Evolutionary conservation across 2,888 invertebrate species (phyloP).

Genomic region (Lagria hirta): DNA sequence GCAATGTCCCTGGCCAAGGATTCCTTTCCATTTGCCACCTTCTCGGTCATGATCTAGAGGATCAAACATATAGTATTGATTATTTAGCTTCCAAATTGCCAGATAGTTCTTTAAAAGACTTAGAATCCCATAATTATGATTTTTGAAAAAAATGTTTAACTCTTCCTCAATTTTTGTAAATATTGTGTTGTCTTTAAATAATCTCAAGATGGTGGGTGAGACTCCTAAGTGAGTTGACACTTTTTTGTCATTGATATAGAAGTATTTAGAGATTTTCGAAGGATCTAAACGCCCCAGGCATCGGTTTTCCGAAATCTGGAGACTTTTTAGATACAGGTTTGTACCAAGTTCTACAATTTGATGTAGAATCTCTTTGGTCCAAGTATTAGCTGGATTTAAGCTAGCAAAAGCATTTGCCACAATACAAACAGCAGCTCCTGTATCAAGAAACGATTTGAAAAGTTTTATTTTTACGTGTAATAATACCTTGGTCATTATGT

Average conservation of each 20-base stretch:
- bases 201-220: constrained; percentile 26
- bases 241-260: constrained; percentile 40
- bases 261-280: constrained; percentile 39
- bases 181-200: constrained; percentile 21
- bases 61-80: constrained; percentile 44
- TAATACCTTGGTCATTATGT: constrained; percentile 42
- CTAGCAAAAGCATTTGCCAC: constrained; percentile 60
- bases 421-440: constrained; percentile 59
- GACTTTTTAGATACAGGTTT: constrained; percentile 52
- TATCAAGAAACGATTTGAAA: constrained; percentile 12
- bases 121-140: constrained; percentile 42
- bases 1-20: constrained; percentile 38
- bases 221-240: constrained; percentile 42
- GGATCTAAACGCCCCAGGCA: constrained; percentile 37
- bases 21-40: constrained; percentile 44
- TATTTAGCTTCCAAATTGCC: constrained; percentile 43
- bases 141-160: constrained; percentile 40
- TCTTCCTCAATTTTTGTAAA: constrained; percentile 24
- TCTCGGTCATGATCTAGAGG: constrained; percentile 44
- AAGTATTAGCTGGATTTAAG: constrained; percentile 59
- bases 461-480: neutral
- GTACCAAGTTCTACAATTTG: constrained; percentile 59
- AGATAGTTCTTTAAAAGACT: constrained; percentile 37
- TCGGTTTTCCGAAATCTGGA: constrained; percentile 34
- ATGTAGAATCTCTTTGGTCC: constrained; percentile 62